Percentiles rank a stretch among this genome's conserved stretches.
phyloP scores from a whole-genome alignment of 2,797 vertebrate genomes.

The Acanthurus lineatus region DNA sequence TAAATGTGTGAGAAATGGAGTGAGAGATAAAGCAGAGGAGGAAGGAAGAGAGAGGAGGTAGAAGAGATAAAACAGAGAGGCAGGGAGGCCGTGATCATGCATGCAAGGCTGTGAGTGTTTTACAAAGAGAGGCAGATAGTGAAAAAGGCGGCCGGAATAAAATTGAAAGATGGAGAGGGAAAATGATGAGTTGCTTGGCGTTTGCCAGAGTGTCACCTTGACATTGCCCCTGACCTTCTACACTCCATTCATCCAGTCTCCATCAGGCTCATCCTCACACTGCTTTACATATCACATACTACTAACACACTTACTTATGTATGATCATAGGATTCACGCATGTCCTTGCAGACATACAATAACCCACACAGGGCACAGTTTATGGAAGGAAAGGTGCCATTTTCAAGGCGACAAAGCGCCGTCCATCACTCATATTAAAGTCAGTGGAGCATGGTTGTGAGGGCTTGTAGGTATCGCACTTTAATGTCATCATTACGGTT shows the following conservation, averaged over 20 bases:
- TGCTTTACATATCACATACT: slow-evolving; percentile 43
- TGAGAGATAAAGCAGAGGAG: slow-evolving; percentile 50
- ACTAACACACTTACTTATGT: slow-evolving; percentile 17
- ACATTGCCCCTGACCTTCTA: slow-evolving; percentile 38
- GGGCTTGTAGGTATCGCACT: slow-evolving; percentile 51
- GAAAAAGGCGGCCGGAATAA: slow-evolving; percentile 19
- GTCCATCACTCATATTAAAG: slow-evolving; percentile 52
- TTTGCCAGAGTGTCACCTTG: slow-evolving; percentile 55
- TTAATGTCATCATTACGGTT: slow-evolving; percentile 60
- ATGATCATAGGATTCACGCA: slow-evolving; percentile 12
- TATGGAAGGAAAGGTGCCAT: slow-evolving; percentile 39
- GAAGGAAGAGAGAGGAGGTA: not conserved
- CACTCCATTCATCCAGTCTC: slow-evolving; percentile 43
- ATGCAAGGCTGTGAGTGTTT: slow-evolving; percentile 49
- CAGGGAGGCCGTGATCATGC: slow-evolving; percentile 27
- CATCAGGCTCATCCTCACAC: slow-evolving; percentile 39
- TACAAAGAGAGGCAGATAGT: slow-evolving; percentile 45
- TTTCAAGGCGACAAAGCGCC: slow-evolving; percentile 31
- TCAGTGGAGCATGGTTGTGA: slow-evolving; percentile 17
- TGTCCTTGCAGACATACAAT: slow-evolving; percentile 7
- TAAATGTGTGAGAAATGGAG: slow-evolving; percentile 43
- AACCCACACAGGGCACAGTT: slow-evolving; percentile 28
- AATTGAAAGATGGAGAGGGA: slow-evolving; percentile 18
- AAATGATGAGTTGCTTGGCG: slow-evolving; percentile 29
- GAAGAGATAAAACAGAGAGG: slow-evolving; percentile 48